Evolutionary conservation across 2,888 invertebrate species (phyloP), one percentile per base, ranked within the genome.

Genomic region (Sphinx pinastri): DNA sequence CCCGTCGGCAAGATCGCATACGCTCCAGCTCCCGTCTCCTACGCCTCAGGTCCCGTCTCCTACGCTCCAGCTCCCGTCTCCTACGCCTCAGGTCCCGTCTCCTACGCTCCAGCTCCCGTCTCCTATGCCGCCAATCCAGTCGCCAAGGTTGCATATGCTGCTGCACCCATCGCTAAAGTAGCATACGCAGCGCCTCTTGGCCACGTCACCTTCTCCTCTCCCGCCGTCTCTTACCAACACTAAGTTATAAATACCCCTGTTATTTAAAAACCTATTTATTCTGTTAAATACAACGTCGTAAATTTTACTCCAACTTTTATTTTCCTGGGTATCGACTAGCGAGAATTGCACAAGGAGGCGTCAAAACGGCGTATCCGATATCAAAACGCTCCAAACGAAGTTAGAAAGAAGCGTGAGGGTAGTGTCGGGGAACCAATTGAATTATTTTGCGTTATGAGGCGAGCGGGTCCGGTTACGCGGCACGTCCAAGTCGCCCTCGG

Each of bases 391-490:
- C 79, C 80, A 91, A 93, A 94, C 90, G 91, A 93, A 93, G 93
- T 94, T 94, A 93, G 81, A 79, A 85, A 84, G 86, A 89, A 91
- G 91, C 92, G 92, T 92, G 93, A 88, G 92, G 92, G 90, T 90
- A 92, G 93, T 91, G 92, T 91, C 87, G 92, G 92, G 89, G 91
- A 91, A 92, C 90, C 92, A 93, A 94, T 93, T 92, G 93, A 92
- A 92, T 94, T 93, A 93, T 88, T 92, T 91, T 89, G 87, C 92
- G 89, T 93, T 93, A 93, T 89, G 88, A 92, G 87, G 88, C 84
- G 88, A 88, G 86, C 84, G 85, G 90, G 89, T 92, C 92, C 85
- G 83, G 90, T 92, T 91, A 88, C 91, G 81, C 79, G 87, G 89
- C 92, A 91, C 92, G 92, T 91, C 87, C 85, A 83, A 70, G 73